Evolutionary conservation across 2,888 invertebrate species (phyloP), one percentile per base, ranked within the genome.

Genomic region (Zonitis immaculata): DNA sequence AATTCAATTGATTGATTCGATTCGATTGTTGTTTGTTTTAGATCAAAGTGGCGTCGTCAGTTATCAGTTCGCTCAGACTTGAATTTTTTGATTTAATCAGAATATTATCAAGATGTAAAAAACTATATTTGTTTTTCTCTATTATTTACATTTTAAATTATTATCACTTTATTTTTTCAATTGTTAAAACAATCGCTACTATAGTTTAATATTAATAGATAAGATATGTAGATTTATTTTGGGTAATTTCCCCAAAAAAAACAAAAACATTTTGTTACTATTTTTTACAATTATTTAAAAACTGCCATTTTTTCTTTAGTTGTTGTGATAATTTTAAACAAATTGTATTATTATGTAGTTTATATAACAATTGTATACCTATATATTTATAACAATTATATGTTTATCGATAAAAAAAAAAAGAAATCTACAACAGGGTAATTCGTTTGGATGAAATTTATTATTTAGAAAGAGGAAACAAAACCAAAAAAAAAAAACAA

Each of bases 61-160:
- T 67, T 79, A 78, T 70, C 79, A 78, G 68, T 79, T 77, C 67
- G 73, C 78, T 67, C 78, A 74, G 73, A 78, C 75, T 69, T 77
- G 76, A 54, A 49, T 14, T 22, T 9, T 4, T 28, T 45, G n/a
- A n/a, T n/a, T n/a, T n/a, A n/a, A n/a, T n/a, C n/a, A n/a, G n/a
- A n/a, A n/a, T n/a, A n/a, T n/a, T n/a, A n/a, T n/a, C n/a, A n/a
- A n/a, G n/a, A n/a, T n/a, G n/a, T n/a, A n/a, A n/a, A n/a, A n/a
- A n/a, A n/a, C n/a, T n/a, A n/a, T n/a, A n/a, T n/a, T n/a, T n/a
- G n/a, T n/a, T n/a, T n/a, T n/a, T n/a, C n/a, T n/a, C n/a, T n/a
- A n/a, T n/a, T n/a, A n/a, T n/a, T n/a, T n/a, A n/a, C n/a, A n/a
- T n/a, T n/a, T n/a, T n/a, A n/a, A n/a, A n/a, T n/a, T n/a, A n/a